phyloP scores from a whole-genome alignment of 2,113 vertebrate species.

The Theristicus caerulescens region DNA sequence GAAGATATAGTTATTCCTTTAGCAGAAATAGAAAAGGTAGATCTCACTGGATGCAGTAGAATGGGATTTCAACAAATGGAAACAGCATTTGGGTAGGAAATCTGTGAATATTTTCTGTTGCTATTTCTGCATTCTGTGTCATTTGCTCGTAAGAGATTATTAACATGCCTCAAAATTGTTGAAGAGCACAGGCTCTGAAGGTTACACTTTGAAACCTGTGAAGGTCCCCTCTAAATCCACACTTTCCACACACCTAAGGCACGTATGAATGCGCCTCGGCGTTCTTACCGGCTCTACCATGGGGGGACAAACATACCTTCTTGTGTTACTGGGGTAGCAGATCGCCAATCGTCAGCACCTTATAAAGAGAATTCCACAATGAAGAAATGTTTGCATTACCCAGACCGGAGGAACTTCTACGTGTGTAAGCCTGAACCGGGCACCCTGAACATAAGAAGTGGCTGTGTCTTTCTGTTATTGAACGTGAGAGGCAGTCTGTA shows the following conservation, averaged over 20 bases:
- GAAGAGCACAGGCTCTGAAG: background rate
- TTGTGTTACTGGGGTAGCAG: background rate
- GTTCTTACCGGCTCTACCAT: background rate
- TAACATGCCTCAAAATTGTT: background rate
- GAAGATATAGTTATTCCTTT: accelerated
- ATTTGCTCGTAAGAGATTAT: background rate
- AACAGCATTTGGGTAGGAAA: background rate
- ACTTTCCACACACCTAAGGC: background rate
- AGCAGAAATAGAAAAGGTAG: background rate
- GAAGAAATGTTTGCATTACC: background rate
- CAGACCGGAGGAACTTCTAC: background rate
- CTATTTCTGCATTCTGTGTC: background rate
- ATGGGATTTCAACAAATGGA: background rate
- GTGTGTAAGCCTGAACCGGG: background rate
- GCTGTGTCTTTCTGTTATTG: background rate
- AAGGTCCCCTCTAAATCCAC: background rate
- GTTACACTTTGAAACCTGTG: background rate
- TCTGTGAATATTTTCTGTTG: background rate
- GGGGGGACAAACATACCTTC: background rate
- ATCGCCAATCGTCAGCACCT: background rate
- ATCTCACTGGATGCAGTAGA: background rate
- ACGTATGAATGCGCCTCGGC: background rate
- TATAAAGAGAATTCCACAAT: background rate
- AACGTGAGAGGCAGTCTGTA: background rate
- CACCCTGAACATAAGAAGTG: background rate